Evolutionary conservation across 2,113 vertebrate genomes (phyloP), one percentile per base, ranked within the genome.

Genomic region (Pyxicephalus adspersus): DNA sequence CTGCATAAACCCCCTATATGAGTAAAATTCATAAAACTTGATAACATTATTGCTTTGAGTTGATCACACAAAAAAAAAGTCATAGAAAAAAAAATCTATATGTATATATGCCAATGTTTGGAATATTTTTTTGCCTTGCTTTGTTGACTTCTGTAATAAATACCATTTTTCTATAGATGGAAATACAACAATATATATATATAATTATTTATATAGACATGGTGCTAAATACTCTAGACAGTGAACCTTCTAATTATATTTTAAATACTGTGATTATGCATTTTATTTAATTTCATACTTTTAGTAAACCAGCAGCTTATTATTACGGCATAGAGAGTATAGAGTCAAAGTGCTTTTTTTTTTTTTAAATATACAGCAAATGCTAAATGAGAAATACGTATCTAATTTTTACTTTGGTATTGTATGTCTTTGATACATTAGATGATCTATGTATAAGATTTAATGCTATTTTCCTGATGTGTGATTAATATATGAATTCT

Each of bases 151-250:
- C 2, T 60, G 57, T 58, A 63, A 64, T 28, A 76, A 51, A 50
- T 63, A 50, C n/a, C 38, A 8, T 19, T 50, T 50, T 51, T 60
- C 60, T 38, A 52, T 71, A 22, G 19, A 52, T 50, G 52, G 52
- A 19, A 25, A 51, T 18, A 19, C 8, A 28, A 20, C 22, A 28
- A 19, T 52, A 17, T 50, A 34, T 34, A 67, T 67, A 34, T n/a
- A 34, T 34, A 34, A 34, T 34, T 34, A 67, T 67, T 67, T 95
- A 95, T 95, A 94, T 97, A 34, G 31, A 97, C 80, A 96, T 97
- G 96, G 96, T 98, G 96, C 96, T 98, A 95, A 91, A 94, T 94
- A 96, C 96, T 95, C 97, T 92, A 95, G 96, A 95, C 94, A 89
- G 94, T 91, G 94, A 91, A 93, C 95, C 94, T 94, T 86, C 86